A percentile compares a stretch with the other conserved stretches of the same genome.
Conservation (phyloP, 2,888 invertebrate species). For the Plebejus argus region DNA sequence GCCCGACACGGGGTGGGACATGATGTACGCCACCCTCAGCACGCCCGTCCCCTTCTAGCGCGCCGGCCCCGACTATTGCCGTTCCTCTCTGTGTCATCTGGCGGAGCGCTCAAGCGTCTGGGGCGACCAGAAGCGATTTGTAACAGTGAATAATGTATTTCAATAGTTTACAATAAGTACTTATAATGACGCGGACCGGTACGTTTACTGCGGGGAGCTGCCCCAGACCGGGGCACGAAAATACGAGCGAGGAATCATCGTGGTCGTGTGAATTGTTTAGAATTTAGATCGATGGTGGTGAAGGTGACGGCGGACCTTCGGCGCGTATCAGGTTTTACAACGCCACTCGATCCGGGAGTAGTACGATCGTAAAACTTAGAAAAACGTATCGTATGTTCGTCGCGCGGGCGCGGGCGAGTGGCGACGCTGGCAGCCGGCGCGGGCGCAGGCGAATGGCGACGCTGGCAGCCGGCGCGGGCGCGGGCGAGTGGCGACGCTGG, state of each 20-base stretch:
- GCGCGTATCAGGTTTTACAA: constrained; percentile 75
- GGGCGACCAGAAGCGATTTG: constrained; percentile 74
- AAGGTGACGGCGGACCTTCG: constrained; percentile 67
- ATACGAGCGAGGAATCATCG: constrained; percentile 45
- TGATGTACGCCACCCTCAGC: constrained; percentile 71
- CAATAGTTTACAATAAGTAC: constrained; percentile 63
- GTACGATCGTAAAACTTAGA: constrained; percentile 74
- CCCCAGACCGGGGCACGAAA: constrained; percentile 41
- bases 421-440: constrained; percentile 35
- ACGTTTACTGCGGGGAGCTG: constrained; percentile 36
- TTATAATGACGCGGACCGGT: constrained; percentile 56
- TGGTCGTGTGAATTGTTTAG: constrained; percentile 68
- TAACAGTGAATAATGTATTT: constrained; percentile 76
- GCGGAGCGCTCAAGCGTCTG: constrained; percentile 66
- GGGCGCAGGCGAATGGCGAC: too few species aligned
- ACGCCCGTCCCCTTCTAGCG: constrained; percentile 55
- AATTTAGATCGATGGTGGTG: constrained; percentile 73
- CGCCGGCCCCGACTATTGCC: constrained; percentile 46
- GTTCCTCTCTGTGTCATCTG: constrained; percentile 67
- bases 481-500: constrained; percentile 37
- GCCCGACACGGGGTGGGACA: constrained; percentile 74
- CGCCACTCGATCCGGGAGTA: constrained; percentile 58
- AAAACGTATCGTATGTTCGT: constrained; percentile 67
- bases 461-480: constrained; percentile 35
- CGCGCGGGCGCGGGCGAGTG: constrained; percentile 40